These are phyloP conservation scores for Ascidia mentula DNA, from an alignment of 23 tunicate genomes.

Conservation along the genomic window DNA sequence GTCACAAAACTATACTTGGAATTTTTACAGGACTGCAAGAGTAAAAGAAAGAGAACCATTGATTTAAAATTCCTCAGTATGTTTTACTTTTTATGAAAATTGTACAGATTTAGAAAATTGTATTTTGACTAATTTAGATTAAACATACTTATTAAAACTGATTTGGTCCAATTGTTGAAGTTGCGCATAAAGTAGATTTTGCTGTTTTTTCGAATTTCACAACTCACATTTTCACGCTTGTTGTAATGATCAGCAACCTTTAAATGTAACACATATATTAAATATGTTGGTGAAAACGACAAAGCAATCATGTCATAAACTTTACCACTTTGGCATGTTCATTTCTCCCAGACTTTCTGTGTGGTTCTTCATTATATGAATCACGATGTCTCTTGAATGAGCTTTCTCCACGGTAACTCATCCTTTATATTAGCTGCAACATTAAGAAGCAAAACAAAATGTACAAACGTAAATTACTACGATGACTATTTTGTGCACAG, in stretches of 20 bases:
- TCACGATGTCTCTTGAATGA: neutral
- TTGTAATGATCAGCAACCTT: slow-evolving; percentile 87
- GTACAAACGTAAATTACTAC: too few species aligned
- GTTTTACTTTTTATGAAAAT: neutral
- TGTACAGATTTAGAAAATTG: too few species aligned
- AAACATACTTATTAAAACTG: slow-evolving; percentile 66
- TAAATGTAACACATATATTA: neutral
- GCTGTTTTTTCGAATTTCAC: slow-evolving; percentile 64
- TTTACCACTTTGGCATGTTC: neutral
- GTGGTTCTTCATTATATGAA: neutral
- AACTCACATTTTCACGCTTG: slow-evolving; percentile 60
- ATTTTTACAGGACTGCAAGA: too few species aligned
- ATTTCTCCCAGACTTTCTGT: neutral
- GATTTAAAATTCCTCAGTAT: neutral
- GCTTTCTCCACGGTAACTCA: neutral
- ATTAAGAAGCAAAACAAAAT: too few species aligned
- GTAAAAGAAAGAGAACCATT: too few species aligned
- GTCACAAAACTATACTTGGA: too few species aligned
- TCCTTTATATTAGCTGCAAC: too few species aligned
- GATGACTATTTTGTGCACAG: too few species aligned
- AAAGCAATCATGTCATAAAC: too few species aligned
- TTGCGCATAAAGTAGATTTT: slow-evolving; percentile 91
- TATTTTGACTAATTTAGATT: too few species aligned
- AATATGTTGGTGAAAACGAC: neutral
- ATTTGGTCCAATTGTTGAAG: slow-evolving; percentile 95